These are phyloP conservation scores for Alces alces DNA, from an alignment of 2,113 vertebrate species.

Conservation along the genomic window DNA sequence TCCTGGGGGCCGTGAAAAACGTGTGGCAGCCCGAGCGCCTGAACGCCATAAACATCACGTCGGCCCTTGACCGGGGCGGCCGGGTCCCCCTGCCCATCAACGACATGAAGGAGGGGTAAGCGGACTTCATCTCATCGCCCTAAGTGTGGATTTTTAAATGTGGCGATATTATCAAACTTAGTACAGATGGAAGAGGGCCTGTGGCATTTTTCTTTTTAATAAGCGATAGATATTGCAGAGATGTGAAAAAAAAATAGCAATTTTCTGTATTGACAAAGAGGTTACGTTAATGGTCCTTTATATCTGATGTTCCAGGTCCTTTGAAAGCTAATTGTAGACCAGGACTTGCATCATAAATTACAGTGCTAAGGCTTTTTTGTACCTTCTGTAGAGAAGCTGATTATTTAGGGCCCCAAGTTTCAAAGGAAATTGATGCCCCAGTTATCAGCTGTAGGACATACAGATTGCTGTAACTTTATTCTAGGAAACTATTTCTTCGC, in stretches of 20 bases:
- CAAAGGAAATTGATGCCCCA: constrained; percentile 63
- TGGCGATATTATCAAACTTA: neutral
- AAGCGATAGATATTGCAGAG: constrained; percentile 15
- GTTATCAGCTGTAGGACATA: constrained; percentile 49
- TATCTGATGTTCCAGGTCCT: constrained; percentile 14
- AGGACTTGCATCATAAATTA: constrained; percentile 38
- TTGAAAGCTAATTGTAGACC: constrained; percentile 55
- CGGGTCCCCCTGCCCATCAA: constrained; percentile 96
- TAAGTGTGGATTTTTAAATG: constrained; percentile 23
- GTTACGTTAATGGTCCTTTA: constrained; percentile 10
- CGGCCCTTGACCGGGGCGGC: constrained; percentile 94
- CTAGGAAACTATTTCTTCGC: constrained; percentile 72
- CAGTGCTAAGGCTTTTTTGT: constrained; percentile 49
- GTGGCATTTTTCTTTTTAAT: constrained; percentile 46
- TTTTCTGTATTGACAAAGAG: constrained; percentile 60
- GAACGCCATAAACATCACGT: constrained; percentile 98
- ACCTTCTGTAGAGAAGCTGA: constrained; percentile 33
- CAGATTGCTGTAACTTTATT: constrained; percentile 66
- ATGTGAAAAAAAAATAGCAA: neutral
- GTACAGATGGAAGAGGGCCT: constrained; percentile 18
- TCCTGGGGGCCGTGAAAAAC: constrained; percentile 97
- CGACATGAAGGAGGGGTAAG: constrained; percentile 98
- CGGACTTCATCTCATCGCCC: neutral
- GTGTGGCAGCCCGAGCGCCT: constrained; percentile 97
- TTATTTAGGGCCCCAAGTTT: constrained; percentile 56